Conservation (phyloP, 2,113 vertebrate genomes). For the Poicephalus gulielmi region DNA sequence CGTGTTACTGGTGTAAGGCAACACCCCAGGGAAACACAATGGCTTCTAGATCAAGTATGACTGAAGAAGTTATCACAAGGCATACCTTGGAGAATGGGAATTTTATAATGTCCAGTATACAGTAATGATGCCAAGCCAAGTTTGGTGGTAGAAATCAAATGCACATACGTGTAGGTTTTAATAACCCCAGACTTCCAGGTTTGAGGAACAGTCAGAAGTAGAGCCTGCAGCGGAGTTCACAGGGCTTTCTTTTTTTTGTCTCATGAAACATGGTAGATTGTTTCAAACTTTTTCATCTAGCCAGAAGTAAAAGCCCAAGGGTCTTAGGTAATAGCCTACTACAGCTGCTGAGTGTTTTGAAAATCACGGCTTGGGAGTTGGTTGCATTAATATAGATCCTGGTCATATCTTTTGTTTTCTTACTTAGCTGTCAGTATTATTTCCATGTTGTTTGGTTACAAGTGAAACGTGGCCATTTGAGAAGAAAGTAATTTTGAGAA, state of each 20-base stretch:
- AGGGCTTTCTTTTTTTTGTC: background rate
- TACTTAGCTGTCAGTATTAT: background rate
- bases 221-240: background rate
- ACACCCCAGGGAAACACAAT: background rate
- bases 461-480: background rate
- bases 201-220: background rate
- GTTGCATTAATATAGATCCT: background rate
- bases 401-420: background rate
- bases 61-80: background rate
- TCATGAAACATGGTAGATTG: background rate
- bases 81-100: background rate
- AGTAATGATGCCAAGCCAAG: background rate
- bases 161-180: background rate
- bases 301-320: background rate
- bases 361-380: background rate
- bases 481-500: background rate
- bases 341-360: background rate
- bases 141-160: background rate
- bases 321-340: background rate
- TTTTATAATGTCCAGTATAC: background rate
- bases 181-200: background rate
- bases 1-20: background rate
- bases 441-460: background rate
- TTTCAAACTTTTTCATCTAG: background rate
- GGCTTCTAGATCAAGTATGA: background rate